phyloP scores from a whole-genome alignment of 2,888 invertebrate species.

The Coelinius sp. region DNA sequence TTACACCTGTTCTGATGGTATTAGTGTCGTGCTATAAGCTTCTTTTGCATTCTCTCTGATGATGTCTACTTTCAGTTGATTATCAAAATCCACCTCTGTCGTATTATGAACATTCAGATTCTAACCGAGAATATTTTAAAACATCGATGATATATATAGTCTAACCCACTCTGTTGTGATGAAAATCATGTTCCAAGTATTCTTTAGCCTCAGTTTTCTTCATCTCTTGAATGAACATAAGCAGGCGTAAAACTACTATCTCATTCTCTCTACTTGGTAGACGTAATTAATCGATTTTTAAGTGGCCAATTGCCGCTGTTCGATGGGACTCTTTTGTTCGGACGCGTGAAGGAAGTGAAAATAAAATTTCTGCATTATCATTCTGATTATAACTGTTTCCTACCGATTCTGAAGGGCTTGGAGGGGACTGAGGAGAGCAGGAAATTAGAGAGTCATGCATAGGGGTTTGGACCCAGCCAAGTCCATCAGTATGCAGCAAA shows the following conservation, averaged over 20 bases:
- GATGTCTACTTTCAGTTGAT: slow-evolving; percentile 2
- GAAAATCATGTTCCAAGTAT: not conserved
- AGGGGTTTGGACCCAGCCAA: not conserved
- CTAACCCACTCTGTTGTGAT: not conserved
- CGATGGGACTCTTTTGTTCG: slow-evolving; percentile 31
- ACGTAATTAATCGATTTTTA: slow-evolving; percentile 68
- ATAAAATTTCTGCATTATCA: slow-evolving; percentile 60
- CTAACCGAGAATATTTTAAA: not conserved
- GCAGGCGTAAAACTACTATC: not conserved
- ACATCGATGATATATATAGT: not conserved
- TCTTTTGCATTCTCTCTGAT: not conserved
- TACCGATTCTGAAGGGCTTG: not conserved
- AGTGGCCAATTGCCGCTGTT: slow-evolving; percentile 62
- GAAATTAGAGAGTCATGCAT: not conserved
- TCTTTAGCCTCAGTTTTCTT: not conserved
- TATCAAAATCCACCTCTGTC: not conserved
- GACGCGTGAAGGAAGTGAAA: slow-evolving; percentile 37
- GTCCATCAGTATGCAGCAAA: not conserved
- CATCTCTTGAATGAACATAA: not conserved
- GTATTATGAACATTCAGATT: not conserved
- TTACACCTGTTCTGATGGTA: not conserved
- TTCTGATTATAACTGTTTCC: slow-evolving; percentile 46
- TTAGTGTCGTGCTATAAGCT: slow-evolving; percentile 5
- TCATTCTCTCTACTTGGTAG: not conserved
- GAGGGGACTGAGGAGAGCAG: not conserved